Conservation (phyloP, 2,797 vertebrate genomes). For the Phoeniculus purpureus region DNA sequence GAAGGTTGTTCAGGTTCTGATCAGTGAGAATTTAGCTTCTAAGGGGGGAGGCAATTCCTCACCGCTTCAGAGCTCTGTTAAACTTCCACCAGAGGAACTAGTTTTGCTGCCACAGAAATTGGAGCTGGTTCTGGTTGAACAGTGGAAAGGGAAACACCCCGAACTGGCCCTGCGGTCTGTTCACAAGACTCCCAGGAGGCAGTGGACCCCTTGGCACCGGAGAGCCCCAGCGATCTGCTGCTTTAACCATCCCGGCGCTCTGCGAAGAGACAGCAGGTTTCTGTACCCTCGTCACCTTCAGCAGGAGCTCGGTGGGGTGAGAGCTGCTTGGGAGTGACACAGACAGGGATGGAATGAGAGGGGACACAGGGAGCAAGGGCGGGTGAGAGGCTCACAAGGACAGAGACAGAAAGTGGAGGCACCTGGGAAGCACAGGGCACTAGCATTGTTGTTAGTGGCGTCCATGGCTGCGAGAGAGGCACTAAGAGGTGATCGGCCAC, state of each 20-base stretch:
- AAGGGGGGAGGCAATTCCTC: not conserved
- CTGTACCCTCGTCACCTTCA: not conserved
- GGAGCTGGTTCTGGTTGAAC: conserved; percentile 4
- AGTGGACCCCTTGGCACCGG: not conserved
- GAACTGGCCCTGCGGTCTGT: conserved; percentile 36
- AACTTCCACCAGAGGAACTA: not conserved
- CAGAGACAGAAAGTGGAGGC: conserved; percentile 77
- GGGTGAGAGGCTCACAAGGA: conserved; percentile 53
- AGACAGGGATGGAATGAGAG: conserved; percentile 27
- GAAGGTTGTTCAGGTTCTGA: not conserved
- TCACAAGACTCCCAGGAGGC: conserved; percentile 63
- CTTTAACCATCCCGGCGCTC: not conserved
- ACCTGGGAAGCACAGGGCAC: conserved; percentile 91
- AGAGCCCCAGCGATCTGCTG: not conserved
- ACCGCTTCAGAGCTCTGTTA: not conserved
- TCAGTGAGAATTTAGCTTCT: not conserved
- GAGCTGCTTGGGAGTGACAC: not conserved
- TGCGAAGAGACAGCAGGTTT: conserved; percentile 41
- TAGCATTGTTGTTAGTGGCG: conserved; percentile 85
- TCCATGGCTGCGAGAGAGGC: conserved; percentile 89
- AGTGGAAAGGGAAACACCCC: conserved; percentile 28
- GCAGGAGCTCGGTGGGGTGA: not conserved
- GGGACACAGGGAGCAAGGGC: conserved; percentile 58
- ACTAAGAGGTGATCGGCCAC: conserved; percentile 86
- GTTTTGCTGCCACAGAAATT: conserved; percentile 59